phyloP scores from a whole-genome alignment of 1,140 invertebrate species.

The Venustaconcha ellipsiformis region DNA sequence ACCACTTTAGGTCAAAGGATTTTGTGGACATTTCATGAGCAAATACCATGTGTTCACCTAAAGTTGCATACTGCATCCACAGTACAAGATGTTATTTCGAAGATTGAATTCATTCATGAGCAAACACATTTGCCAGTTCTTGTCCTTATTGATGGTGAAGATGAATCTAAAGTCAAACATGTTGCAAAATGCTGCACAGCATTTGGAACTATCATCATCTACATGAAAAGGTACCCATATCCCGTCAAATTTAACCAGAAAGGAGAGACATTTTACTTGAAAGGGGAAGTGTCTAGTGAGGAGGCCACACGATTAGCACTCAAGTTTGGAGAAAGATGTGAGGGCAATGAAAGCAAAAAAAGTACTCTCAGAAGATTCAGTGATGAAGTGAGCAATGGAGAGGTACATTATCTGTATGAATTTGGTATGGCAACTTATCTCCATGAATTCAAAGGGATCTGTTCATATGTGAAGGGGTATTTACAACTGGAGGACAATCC shows the following conservation, averaged over 20 bases:
- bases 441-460: constrained; percentile 37
- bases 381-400: constrained; percentile 12
- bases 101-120: constrained; percentile 26
- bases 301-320: constrained; percentile 29
- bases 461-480: constrained; percentile 39
- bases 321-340: constrained; percentile 27
- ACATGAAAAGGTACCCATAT: constrained; percentile 36
- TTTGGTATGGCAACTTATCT: constrained; percentile 36
- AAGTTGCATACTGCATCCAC: constrained; percentile 12
- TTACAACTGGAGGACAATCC: constrained; percentile 23
- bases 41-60: constrained; percentile 26
- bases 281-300: constrained; percentile 18
- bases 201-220: constrained; percentile 25
- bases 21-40: constrained; percentile 33
- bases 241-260: background rate
- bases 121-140: constrained; percentile 32
- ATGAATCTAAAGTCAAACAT: constrained; percentile 34
- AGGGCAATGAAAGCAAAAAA: constrained; percentile 16
- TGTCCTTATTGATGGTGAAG: constrained; percentile 44
- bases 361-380: constrained; percentile 9
- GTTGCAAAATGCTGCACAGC: constrained; percentile 18
- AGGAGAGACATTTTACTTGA: constrained; percentile 14
- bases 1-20: constrained; percentile 33
- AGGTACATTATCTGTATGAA: constrained; percentile 31
- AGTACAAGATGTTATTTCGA: constrained; percentile 8